These are phyloP conservation scores for Drosophila sproati DNA, from an alignment of 1,140 invertebrate species.

Conservation along the genomic window DNA sequence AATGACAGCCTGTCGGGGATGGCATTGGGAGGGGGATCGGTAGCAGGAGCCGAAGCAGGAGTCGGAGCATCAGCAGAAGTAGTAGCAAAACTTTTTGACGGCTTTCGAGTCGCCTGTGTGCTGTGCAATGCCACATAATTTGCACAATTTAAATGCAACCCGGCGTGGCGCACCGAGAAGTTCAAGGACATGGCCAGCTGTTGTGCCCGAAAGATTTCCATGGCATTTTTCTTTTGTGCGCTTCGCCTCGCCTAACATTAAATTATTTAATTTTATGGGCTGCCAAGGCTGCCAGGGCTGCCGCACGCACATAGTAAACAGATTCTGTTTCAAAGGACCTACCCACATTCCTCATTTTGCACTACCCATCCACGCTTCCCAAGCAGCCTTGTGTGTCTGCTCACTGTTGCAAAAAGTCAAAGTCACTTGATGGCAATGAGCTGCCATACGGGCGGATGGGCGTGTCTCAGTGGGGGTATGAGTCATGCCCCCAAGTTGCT, in stretches of 20 bases:
- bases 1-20: conserved; percentile 35
- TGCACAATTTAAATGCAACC: conserved; percentile 66
- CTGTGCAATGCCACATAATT: conserved; percentile 62
- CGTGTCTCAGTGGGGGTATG: conserved; percentile 17
- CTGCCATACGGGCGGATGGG: not conserved
- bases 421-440: conserved; percentile 32
- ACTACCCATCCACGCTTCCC: not conserved
- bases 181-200: conserved; percentile 60
- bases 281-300: conserved; percentile 17
- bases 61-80: not conserved
- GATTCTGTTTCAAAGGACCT: conserved; percentile 31
- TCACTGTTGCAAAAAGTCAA: conserved; percentile 35
- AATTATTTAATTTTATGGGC: conserved; percentile 62
- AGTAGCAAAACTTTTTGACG: conserved; percentile 53
- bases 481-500: conserved; percentile 35
- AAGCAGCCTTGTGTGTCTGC: not conserved
- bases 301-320: conserved; percentile 35
- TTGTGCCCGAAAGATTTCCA: conserved; percentile 13
- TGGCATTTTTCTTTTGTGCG: conserved; percentile 39
- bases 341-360: conserved; percentile 1
- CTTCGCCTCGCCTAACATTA: conserved; percentile 46
- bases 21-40: not conserved
- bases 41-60: no score
- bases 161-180: conserved; percentile 31
- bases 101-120: conserved; percentile 16